Evolutionary conservation across 2,888 invertebrate genomes (phyloP), one percentile per base, ranked within the genome.

Genomic region (Tipula vernalis): DNA sequence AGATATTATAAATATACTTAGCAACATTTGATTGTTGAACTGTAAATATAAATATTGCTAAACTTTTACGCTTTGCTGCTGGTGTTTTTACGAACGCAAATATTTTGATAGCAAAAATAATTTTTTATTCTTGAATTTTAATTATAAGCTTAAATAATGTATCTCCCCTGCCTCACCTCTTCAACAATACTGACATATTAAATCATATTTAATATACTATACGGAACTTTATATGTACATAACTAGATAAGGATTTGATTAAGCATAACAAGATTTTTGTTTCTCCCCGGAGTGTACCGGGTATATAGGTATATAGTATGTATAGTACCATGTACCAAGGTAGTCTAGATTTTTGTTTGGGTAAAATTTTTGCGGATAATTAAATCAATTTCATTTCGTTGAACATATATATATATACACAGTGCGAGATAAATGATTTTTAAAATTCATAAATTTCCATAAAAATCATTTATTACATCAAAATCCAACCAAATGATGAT

Each of bases 381-480:
- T 71, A 71, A 71, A 28, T 71, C 71, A 71, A 71, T 71, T 71
- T 71, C 71, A 71, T 71, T 71, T 71, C 71, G 71, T 71, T 18
- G 5, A n/a, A n/a, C n/a, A n/a, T n/a, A n/a, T n/a, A n/a, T n/a
- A n/a, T 28, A 28, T 71, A 71, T 71, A 71, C 28, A 71, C 51
- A n/a, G 51, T 51, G 51, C 71, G 71, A 71, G 71, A 71, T 71
- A 71, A 71, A 71, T 71, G 71, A 71, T 71, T 71, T 71, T 71
- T 71, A 71, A 71, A 71, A 71, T 71, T 71, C 71, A 71, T 71
- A 71, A 71, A 71, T 71, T 71, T 71, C 71, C 71, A 71, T 71
- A 71, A 71, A 41, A 18, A 71, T 71, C 71, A 71, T 71, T 71
- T 71, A 71, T 71, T 71, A 71, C n/a, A 71, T 71, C 71, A 57